phyloP scores from a whole-genome alignment of 2,113 vertebrate genomes.

The Otis tarda region DNA sequence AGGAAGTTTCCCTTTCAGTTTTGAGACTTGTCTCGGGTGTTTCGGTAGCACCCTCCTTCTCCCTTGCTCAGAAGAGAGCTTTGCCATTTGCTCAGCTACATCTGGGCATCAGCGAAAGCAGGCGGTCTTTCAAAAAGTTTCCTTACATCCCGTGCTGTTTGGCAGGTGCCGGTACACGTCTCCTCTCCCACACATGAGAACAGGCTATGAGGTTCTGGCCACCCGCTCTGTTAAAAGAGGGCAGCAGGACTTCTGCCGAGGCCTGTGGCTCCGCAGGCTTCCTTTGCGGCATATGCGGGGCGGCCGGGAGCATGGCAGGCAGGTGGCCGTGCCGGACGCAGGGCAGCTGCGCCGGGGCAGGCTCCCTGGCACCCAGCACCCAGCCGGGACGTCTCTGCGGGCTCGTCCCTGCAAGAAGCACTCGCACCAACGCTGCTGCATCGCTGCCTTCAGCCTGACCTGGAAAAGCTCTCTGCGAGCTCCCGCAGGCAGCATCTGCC shows the following conservation, averaged over 20 bases:
- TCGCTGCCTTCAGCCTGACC: not conserved
- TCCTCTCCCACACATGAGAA: not conserved
- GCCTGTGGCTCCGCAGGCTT: rapidly evolving
- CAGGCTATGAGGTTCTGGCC: not conserved
- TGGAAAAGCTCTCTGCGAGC: rapidly evolving
- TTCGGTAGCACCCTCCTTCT: not conserved
- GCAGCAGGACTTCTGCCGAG: not conserved
- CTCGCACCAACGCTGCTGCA: rapidly evolving
- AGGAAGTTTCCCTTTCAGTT: not conserved
- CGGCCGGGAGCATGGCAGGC: rapidly evolving
- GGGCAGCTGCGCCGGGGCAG: rapidly evolving
- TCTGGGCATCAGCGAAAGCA: rapidly evolving
- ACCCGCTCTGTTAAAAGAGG: rapidly evolving
- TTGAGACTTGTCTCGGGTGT: rapidly evolving
- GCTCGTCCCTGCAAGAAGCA: too few relatives aligned
- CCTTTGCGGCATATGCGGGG: rapidly evolving
- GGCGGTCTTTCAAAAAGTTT: rapidly evolving
- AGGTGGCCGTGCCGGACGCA: rapidly evolving
- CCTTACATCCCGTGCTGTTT: not conserved
- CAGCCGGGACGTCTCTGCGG: rapidly evolving
- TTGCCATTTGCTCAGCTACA: not conserved
- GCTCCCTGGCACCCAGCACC: not conserved
- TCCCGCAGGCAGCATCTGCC: not conserved
- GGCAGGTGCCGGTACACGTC: not conserved
- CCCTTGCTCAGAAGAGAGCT: not conserved